Evolutionary conservation across 1,140 invertebrate species (phyloP).

Genomic region (Megalonaias nervosa): DNA sequence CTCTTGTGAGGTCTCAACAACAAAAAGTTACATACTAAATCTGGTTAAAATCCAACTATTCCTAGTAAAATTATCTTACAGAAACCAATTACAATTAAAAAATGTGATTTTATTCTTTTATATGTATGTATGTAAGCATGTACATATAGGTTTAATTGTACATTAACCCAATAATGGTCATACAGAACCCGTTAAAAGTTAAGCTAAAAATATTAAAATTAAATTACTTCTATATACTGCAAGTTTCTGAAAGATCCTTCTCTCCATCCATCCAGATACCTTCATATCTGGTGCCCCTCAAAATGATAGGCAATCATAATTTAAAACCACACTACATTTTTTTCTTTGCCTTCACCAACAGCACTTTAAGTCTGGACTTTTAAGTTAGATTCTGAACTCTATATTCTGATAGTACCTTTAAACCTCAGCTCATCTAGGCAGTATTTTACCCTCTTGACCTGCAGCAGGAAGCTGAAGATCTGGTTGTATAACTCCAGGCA

Average conservation of each 20-base stretch:
- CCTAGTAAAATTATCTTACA: too few relatives aligned
- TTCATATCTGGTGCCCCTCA: background rate
- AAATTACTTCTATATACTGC: background rate
- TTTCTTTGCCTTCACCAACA: too few relatives aligned
- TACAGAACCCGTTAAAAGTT: background rate
- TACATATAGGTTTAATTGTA: too few relatives aligned
- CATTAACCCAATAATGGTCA: too few relatives aligned
- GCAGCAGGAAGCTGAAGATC: conserved; percentile 78
- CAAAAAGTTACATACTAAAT: too few relatives aligned
- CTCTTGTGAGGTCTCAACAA: too few relatives aligned
- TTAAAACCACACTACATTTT: background rate
- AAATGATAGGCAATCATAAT: background rate
- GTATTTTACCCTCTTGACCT: conserved; percentile 77
- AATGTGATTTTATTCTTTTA: too few relatives aligned
- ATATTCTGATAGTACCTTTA: conserved; percentile 54
- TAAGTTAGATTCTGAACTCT: background rate
- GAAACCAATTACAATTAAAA: too few relatives aligned
- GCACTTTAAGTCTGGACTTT: background rate
- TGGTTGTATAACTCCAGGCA: conserved; percentile 76
- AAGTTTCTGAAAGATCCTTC: background rate
- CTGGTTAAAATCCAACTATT: too few relatives aligned
- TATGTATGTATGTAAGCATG: too few relatives aligned
- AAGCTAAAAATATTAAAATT: background rate
- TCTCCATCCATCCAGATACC: background rate
- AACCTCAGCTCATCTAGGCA: conserved; percentile 76